Conservation (phyloP, 2,888 invertebrate genomes). For the Stegophylla sp. region DNA sequence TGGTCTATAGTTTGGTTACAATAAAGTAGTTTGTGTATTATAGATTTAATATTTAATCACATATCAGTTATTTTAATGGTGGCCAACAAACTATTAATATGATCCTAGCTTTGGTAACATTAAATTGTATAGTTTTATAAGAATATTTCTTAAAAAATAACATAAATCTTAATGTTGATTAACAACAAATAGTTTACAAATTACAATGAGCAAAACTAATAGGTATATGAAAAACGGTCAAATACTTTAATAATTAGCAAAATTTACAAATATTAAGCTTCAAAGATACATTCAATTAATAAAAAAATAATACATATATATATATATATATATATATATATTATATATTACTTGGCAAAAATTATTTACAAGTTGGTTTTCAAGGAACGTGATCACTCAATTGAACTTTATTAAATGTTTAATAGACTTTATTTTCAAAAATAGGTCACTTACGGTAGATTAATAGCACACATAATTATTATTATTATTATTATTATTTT, state of each 20-base stretch:
- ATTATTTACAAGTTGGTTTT: constrained; percentile 42
- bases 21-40: no score
- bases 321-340: constrained; percentile 37
- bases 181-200: constrained; percentile 37
- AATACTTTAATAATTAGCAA: constrained; percentile 25
- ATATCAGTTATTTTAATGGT: no score
- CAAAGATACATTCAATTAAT: constrained; percentile 32
- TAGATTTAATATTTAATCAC: no score
- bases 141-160: constrained; percentile 30
- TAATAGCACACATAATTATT: constrained; percentile 24
- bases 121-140: constrained; percentile 12
- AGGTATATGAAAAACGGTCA: constrained; percentile 9
- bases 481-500: neutral
- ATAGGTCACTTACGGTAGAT: constrained; percentile 37
- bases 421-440: constrained; percentile 40
- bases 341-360: constrained; percentile 24
- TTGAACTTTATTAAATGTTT: constrained; percentile 43
- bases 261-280: constrained; percentile 26
- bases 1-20: no score
- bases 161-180: neutral
- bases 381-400: constrained; percentile 50
- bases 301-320: constrained; percentile 33
- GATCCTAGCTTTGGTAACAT: no score
- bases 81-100: no score
- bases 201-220: constrained; percentile 48